A percentile compares a stretch with the other conserved stretches of the same genome.
Conservation (phyloP, 2,797 vertebrate species). For the Merluccius polli region DNA sequence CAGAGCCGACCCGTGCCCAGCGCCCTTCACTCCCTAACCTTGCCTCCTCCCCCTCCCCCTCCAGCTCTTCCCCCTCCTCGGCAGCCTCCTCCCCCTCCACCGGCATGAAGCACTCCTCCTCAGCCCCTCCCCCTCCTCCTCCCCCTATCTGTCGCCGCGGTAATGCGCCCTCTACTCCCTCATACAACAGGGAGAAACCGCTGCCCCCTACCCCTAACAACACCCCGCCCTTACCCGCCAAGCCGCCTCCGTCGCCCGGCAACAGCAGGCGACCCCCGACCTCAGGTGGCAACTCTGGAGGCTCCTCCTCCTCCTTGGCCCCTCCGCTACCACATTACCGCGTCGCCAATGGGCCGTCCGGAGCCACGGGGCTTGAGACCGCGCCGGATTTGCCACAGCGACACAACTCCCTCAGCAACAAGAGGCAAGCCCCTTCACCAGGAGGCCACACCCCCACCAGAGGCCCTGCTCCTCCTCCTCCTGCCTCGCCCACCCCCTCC, state of each 20-base stretch:
- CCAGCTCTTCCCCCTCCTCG: conserved; percentile 56
- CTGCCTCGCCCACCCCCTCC: conserved; percentile 71
- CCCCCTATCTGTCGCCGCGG: conserved; percentile 70
- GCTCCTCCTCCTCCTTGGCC: conserved; percentile 67
- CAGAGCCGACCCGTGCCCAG: conserved; percentile 39
- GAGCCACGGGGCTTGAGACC: conserved; percentile 52
- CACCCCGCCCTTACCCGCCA: conserved; percentile 60
- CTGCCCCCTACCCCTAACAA: conserved; percentile 72
- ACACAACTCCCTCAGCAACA: conserved; percentile 90
- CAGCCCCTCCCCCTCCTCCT: conserved; percentile 60
- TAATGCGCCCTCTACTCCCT: conserved; percentile 69
- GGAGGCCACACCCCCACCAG: conserved; percentile 71
- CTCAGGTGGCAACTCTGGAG: conserved; percentile 52
- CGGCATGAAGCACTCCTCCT: conserved; percentile 66
- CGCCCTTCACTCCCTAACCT: conserved; percentile 80
- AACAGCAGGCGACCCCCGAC: conserved; percentile 61
- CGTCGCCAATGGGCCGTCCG: conserved; percentile 65
- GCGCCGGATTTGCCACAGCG: conserved; percentile 87
- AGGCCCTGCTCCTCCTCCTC: conserved; percentile 78
- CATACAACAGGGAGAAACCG: conserved; percentile 85
- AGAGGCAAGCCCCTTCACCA: conserved; percentile 67
- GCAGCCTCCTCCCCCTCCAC: conserved; percentile 44
- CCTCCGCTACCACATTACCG: conserved; percentile 81
- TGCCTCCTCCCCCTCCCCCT: conserved; percentile 49
- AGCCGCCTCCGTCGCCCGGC: conserved; percentile 80